Evolutionary conservation across 2,113 vertebrate species (phyloP), one percentile per base, ranked within the genome.

Genomic region (Capreolus pygargus): DNA sequence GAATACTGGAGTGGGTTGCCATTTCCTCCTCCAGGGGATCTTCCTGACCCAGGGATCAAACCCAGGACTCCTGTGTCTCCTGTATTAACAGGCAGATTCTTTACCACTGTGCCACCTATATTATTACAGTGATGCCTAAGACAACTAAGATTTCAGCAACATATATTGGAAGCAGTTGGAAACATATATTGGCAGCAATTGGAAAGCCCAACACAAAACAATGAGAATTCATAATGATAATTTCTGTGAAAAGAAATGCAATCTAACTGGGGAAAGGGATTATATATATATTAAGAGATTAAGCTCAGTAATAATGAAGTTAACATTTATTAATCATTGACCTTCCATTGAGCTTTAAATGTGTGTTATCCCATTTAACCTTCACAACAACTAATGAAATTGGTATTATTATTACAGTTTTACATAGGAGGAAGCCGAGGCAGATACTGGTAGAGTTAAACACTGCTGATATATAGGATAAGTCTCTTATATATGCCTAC

Each of bases 211-310:
- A 52, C 3, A 57, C 15, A 89, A 91, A 81, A 78, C 16, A 74
- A 14, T 55, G n/a, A 95, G 7, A 43, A 91, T 95, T 89, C n/a
- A 89, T 79, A 57, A 19, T 96, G 55, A 47, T 64, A 45, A 88
- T 85, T 74, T 93, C 17, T 95, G 76, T 52, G 28, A 94, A 84
- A 85, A 95, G 50, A 96, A 83, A 92, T 57, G 47, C 45, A 84
- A 5, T 92, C 39, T 96, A 88, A 64, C 36, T 57, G 11, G 14
- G 2, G 21, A 76, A 54, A 89, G 17, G 8, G 33, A 55, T 86
- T 25, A 16, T 92, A 23, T 70, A 47, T 70, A 47, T 96, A 30
- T 86, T 79, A 88, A 91, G 52, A 93, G 43, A 83, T 84, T 96
- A 89, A 96, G 89, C 61, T 91, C 57, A 67, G 47, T 90, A 93